Conservation (phyloP, 2,888 invertebrate species). For the Polylopha cassiicola region DNA sequence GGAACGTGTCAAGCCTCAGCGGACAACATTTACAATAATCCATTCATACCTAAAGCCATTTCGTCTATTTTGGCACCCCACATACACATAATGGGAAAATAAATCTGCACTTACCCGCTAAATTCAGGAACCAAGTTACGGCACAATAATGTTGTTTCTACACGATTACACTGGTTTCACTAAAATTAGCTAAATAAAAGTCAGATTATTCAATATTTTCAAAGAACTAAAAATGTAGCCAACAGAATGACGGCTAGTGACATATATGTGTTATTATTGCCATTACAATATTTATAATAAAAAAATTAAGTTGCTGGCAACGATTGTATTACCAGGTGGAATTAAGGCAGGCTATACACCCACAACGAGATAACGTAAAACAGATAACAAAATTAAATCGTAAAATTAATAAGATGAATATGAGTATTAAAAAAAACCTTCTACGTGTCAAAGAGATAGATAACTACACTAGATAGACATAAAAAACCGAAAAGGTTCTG, state of each 20-base stretch:
- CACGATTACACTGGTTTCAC: conserved; percentile 38
- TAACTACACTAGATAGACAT: no score
- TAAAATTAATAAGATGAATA: no score
- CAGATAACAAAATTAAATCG: no score
- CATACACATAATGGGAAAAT: conserved; percentile 27
- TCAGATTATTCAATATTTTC: conserved; percentile 36
- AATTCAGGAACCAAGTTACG: conserved; percentile 3
- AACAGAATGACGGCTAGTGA: conserved; percentile 25
- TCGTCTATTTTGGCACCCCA: conserved; percentile 47
- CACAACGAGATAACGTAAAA: no score
- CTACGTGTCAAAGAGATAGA: no score
- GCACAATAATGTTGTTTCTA: conserved; percentile 7
- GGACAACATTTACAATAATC: conserved; percentile 28
- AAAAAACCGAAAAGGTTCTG: no score
- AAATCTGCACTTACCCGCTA: conserved; percentile 35
- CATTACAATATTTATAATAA: background rate
- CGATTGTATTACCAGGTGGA: no score
- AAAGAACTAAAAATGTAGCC: conserved; percentile 26
- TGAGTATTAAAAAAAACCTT: no score
- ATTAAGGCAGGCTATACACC: no score
- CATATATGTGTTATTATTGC: conserved; percentile 13
- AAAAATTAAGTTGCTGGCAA: background rate
- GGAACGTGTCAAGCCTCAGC: conserved; percentile 20
- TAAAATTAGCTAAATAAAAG: conserved; percentile 31
- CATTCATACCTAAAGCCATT: conserved; percentile 43